phyloP scores from a whole-genome alignment of 2,113 vertebrate genomes.

The Microcebus jonahi region DNA sequence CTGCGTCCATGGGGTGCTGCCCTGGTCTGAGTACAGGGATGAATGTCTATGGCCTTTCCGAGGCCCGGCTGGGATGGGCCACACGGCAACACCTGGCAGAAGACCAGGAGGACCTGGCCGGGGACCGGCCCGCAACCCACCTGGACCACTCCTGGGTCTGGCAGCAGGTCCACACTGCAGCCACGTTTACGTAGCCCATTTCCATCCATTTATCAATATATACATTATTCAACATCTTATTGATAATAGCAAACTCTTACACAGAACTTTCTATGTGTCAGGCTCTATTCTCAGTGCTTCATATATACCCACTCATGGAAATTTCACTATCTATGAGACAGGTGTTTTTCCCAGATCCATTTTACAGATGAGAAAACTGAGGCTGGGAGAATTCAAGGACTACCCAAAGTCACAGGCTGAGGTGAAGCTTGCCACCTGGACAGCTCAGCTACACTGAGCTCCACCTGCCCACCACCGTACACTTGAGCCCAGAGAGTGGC shows the following conservation, averaged over 20 bases:
- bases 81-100: not conserved
- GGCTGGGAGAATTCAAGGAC: not conserved
- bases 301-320: not conserved
- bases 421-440: not conserved
- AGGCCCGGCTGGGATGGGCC: not conserved
- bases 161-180: not conserved
- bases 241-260: not conserved
- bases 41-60: not conserved
- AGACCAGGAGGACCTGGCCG: not conserved
- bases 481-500: not conserved
- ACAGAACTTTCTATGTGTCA: not conserved
- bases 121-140: not conserved
- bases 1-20: not conserved
- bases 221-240: not conserved
- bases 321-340: not conserved
- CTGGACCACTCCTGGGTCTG: not conserved
- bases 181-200: not conserved
- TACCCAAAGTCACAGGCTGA: not conserved
- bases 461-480: accelerated
- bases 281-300: not conserved
- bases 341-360: not conserved
- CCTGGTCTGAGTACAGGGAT: not conserved
- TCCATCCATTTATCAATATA: not conserved
- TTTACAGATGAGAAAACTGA: not conserved
- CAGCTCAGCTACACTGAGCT: not conserved